These are phyloP conservation scores for Apotomis capreana DNA, from an alignment of 2,888 invertebrate genomes.

Conservation along the genomic window DNA sequence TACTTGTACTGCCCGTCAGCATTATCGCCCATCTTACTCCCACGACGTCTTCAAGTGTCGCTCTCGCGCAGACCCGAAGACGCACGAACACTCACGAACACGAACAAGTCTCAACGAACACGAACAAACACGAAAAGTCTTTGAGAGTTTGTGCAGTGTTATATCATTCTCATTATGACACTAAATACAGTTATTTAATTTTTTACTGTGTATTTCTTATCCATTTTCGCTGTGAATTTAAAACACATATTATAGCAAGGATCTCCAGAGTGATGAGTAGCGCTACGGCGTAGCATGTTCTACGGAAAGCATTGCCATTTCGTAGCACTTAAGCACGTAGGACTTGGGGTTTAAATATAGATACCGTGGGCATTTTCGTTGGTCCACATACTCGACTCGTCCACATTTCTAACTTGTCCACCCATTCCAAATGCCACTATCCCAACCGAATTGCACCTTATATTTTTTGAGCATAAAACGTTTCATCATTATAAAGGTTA, in stretches of 20 bases:
- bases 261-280: conserved; percentile 4
- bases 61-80: conserved; percentile 13
- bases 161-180: conserved; percentile 59
- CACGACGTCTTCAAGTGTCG: conserved; percentile 46
- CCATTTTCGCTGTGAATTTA: conserved; percentile 5
- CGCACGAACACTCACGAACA: conserved; percentile 50
- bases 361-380: too few species aligned
- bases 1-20: conserved; percentile 68
- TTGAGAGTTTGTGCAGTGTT: conserved; percentile 39
- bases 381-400: too few species aligned
- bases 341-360: neutral
- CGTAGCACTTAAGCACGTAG: neutral
- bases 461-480: too few species aligned
- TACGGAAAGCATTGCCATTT: neutral
- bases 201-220: neutral
- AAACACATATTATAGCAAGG: neutral
- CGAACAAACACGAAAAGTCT: conserved; percentile 19
- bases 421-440: too few species aligned
- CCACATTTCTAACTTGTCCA: too few species aligned
- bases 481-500: too few species aligned
- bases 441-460: too few species aligned
- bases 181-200: neutral
- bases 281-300: conserved; percentile 20
- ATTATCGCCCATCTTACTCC: conserved; percentile 80
- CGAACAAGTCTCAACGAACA: conserved; percentile 27